phyloP scores from a whole-genome alignment of 2,797 vertebrate species.

The Melanotaenia pygmaea region DNA sequence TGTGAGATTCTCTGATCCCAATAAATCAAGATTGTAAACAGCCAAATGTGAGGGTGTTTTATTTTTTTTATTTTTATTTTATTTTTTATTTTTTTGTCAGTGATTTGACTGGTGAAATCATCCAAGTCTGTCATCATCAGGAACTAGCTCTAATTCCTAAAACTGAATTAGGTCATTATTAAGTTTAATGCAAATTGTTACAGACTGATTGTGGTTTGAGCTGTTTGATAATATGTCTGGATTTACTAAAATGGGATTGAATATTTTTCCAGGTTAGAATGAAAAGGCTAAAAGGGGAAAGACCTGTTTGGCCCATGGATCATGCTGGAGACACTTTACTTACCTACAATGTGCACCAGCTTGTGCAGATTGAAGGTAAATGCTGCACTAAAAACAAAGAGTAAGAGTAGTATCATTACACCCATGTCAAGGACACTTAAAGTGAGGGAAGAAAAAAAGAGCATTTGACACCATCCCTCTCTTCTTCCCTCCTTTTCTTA shows the following conservation, averaged over 20 bases:
- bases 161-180: constrained; percentile 55
- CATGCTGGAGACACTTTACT: constrained; percentile 57
- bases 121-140: constrained; percentile 4
- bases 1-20: constrained; percentile 42
- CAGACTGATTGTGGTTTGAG: constrained; percentile 29
- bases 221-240: constrained; percentile 44
- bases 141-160: constrained; percentile 21
- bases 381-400: constrained; percentile 58
- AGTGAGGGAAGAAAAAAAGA: constrained; percentile 63
- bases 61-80: constrained; percentile 2
- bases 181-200: constrained; percentile 34
- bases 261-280: constrained; percentile 41
- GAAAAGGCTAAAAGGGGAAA: constrained; percentile 47
- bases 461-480: constrained; percentile 74
- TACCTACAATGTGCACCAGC: constrained; percentile 32
- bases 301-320: constrained; percentile 47
- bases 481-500: constrained; percentile 69
- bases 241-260: constrained; percentile 20
- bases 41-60: constrained; percentile 17
- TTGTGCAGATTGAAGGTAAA: constrained; percentile 57
- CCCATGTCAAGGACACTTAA: constrained; percentile 71
- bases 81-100: constrained; percentile 20
- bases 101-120: constrained; percentile 39
- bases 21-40: constrained; percentile 54
- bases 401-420: constrained; percentile 72